Conservation (phyloP, 2,888 invertebrate species). For the Melieria picta region DNA sequence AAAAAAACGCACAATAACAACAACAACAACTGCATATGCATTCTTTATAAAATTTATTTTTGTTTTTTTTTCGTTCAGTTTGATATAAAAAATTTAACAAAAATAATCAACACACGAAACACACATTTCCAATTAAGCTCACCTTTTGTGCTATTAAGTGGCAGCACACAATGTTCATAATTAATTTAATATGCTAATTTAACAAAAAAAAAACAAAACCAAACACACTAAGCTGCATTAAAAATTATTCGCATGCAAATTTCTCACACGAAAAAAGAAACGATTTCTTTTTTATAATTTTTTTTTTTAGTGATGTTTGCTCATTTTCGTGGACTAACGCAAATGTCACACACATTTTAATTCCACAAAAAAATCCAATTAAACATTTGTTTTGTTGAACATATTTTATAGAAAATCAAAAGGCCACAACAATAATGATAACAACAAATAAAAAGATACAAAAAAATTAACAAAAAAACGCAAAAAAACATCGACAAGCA, state of each 20-base stretch:
- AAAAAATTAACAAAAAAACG: not conserved
- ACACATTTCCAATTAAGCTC: conserved; percentile 25
- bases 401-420: conserved; percentile 24
- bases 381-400: conserved; percentile 16
- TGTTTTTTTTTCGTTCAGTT: not conserved
- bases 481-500: not conserved
- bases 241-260: not conserved
- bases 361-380: conserved; percentile 20
- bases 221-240: not conserved
- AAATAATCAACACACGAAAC: conserved; percentile 21
- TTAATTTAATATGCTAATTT: conserved; percentile 28
- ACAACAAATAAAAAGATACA: not conserved
- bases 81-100: not conserved
- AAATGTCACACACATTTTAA: conserved; percentile 10
- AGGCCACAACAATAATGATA: conserved; percentile 22
- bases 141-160: not conserved
- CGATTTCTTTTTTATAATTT: not conserved
- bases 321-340: not conserved
- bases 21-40: conserved; percentile 3
- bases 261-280: not conserved
- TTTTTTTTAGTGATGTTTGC: not conserved
- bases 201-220: not conserved
- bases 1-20: not conserved
- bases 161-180: not conserved
- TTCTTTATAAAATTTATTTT: conserved; percentile 15